Evolutionary conservation across 1,140 invertebrate species (phyloP), one percentile per base, ranked within the genome.

Genomic region (Helicoverpa armigera): DNA sequence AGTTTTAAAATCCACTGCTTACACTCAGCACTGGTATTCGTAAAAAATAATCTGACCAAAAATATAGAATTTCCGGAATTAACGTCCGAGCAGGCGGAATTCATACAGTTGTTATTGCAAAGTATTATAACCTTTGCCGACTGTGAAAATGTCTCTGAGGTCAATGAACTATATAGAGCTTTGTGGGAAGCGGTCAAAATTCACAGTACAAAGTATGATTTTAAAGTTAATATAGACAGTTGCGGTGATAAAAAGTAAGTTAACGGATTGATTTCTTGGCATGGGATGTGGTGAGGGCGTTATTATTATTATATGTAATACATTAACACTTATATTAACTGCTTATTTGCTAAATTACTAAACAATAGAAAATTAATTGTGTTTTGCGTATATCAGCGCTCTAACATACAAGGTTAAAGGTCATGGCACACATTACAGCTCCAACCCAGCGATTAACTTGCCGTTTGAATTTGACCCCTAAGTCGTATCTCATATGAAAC

Each of bases 211-310:
- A 18, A 70, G 11, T 70, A 53, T 29, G 67, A 70, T 2, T 70
- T 70, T 23, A 18, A 5, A 13, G 29, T 70, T 53, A 18, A 50
- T 10, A 51, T 23, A 9, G 67, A 70, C 3, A 53, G 67, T 53
- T 48, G 11, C 16, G 12, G 12, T n/a, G 67, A n/a, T 7, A 53
- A 23, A 3, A 70, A 70, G 67, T 70, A 70, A 70, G 43, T 67
- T 48, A 11, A 35, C 14, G 35, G 35, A 9, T 5, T 43, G 35
- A 43, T 43, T 43, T 43, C 5, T 43, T 43, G 35, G 5, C 35
- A 9, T 43, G 35, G 3, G 35, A 9, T 43, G 5, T 43, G 35
- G 35, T 43, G 35, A 43, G 9, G 35, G 35, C 23, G 35, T 7
- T 1, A 9, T 43, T 43, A 9, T 43, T 43, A 43, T 23, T 23